A percentile compares a stretch with the other conserved stretches of the same genome.
phyloP scores from a whole-genome alignment of 2,113 vertebrate genomes.

The Rhegmatorhina hoffmannsi region DNA sequence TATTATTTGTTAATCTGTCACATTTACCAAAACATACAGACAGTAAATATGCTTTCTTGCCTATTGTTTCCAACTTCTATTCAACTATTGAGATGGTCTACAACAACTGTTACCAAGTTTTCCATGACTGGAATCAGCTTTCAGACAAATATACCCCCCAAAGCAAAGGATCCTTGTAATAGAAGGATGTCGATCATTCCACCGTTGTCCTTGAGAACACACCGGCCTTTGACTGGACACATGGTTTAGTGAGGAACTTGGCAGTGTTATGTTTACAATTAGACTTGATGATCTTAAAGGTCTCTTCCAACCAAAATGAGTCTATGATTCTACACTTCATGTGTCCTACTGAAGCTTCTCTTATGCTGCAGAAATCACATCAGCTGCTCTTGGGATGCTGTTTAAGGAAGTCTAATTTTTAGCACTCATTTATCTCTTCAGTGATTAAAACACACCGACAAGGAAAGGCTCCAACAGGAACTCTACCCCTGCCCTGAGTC shows the following conservation, averaged over 20 bases:
- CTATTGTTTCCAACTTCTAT: background rate
- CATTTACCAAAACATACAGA: background rate
- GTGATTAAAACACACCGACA: conserved; percentile 32
- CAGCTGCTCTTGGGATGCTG: background rate
- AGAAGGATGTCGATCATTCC: background rate
- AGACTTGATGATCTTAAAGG: background rate
- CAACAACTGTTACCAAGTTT: background rate
- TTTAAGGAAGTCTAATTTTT: background rate
- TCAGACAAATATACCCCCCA: background rate
- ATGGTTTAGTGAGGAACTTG: background rate
- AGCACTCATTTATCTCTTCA: background rate
- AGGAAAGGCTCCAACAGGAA: conserved; percentile 41
- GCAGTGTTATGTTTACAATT: background rate
- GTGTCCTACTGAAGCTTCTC: background rate
- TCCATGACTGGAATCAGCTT: background rate
- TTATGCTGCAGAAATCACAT: background rate
- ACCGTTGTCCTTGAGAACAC: background rate
- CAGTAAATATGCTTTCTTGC: fast-evolving
- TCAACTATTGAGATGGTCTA: background rate
- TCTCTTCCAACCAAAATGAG: background rate
- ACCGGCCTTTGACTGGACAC: background rate
- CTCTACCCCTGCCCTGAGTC: background rate
- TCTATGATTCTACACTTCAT: background rate
- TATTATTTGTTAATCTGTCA: background rate
- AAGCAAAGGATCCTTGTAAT: background rate